These are phyloP conservation scores for Atta cephalotes DNA, from an alignment of 1,140 invertebrate genomes.

Conservation along the genomic window DNA sequence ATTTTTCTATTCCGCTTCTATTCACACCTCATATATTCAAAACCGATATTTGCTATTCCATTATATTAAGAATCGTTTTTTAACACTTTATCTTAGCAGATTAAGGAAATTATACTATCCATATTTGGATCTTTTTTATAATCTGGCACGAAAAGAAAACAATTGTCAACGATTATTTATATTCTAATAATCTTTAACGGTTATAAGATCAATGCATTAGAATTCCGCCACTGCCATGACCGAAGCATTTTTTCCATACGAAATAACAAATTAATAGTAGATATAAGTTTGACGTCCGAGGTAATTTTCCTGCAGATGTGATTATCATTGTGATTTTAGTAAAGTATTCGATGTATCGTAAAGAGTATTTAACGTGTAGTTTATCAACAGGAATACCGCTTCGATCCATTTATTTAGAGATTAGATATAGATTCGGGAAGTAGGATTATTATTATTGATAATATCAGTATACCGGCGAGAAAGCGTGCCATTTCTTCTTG, in stretches of 20 bases:
- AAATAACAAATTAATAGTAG: constrained; percentile 35
- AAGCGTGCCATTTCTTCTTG: constrained; percentile 32
- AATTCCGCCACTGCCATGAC: constrained; percentile 50
- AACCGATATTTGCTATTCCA: constrained; percentile 19
- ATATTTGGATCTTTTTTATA: constrained; percentile 25
- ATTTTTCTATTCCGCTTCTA: constrained; percentile 24
- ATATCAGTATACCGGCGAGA: constrained; percentile 20
- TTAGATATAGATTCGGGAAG: constrained; percentile 16
- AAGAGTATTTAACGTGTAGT: constrained; percentile 63
- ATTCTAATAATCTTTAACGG: constrained; percentile 5
- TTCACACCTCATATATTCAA: constrained; percentile 12
- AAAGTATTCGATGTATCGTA: constrained; percentile 52
- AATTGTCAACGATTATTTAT: constrained; percentile 4
- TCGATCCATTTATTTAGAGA: constrained; percentile 35
- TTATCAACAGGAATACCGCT: constrained; percentile 27
- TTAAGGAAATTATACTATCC: constrained; percentile 5
- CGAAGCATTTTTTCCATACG: constrained; percentile 39
- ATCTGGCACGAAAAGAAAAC: constrained; percentile 3
- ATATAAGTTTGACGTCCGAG: constrained; percentile 23
- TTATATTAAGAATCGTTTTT: constrained; percentile 28
- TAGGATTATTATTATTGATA: constrained; percentile 38
- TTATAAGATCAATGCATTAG: neutral
- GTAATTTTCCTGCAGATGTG: constrained; percentile 53
- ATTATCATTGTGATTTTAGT: constrained; percentile 72
- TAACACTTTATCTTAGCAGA: constrained; percentile 32